Conservation (phyloP, 2,888 invertebrate species). For the Tipula unca region DNA sequence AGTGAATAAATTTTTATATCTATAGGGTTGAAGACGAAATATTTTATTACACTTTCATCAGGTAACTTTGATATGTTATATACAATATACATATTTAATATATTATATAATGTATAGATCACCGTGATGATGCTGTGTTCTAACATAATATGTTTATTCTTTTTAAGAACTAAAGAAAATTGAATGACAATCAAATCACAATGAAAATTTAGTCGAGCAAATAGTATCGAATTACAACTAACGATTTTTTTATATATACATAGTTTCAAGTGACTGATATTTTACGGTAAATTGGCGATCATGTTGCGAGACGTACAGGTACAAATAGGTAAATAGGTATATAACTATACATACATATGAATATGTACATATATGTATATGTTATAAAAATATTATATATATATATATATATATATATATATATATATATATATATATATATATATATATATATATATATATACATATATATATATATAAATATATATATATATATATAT, state of each 20-base stretch:
- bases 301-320: neutral
- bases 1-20: neutral
- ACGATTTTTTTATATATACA: neutral
- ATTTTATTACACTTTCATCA: neutral
- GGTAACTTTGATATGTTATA: neutral
- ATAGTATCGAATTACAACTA: slow-evolving; percentile 24
- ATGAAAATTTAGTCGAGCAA: slow-evolving; percentile 25
- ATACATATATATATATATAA: neutral
- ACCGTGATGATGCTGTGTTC: neutral
- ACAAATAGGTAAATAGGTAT: too few relatives aligned
- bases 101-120: neutral
- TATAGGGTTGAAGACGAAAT: neutral
- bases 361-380: neutral
- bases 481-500: neutral
- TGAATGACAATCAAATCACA: slow-evolving; percentile 17
- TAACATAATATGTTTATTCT: too few relatives aligned
- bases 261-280: neutral
- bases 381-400: neutral
- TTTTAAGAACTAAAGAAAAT: neutral
- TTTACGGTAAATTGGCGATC: neutral
- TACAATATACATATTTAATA: neutral
- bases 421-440: neutral
- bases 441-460: neutral
- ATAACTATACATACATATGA: neutral
- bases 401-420: neutral